Percentiles rank a stretch among this genome's conserved stretches.
Evolutionary conservation across 2,113 vertebrate species (phyloP).

Genomic region (Rhineura floridana): DNA sequence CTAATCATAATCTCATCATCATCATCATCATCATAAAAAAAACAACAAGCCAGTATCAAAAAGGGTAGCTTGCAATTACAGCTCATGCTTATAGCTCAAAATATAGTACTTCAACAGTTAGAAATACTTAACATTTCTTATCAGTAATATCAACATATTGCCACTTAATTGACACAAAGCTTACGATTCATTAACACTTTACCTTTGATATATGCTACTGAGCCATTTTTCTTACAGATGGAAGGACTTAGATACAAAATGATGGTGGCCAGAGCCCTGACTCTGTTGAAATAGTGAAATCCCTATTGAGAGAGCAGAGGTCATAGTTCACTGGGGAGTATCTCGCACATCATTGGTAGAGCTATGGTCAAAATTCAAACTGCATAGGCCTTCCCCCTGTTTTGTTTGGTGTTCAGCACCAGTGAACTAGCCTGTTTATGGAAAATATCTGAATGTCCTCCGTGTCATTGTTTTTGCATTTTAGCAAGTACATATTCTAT

Average conservation of each 20-base stretch:
- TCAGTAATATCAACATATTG: not conserved
- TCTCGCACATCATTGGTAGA: not conserved
- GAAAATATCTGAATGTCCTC: conserved; percentile 40
- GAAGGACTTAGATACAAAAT: conserved; percentile 36
- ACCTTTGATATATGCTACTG: conserved; percentile 14
- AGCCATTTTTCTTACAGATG: conserved; percentile 29
- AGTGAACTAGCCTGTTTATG: not conserved
- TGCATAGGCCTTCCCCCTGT: not conserved
- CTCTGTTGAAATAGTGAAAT: not conserved
- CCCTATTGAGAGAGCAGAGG: not conserved
- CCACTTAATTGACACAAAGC: conserved; percentile 35
- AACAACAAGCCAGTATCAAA: not conserved
- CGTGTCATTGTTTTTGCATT: conserved; percentile 40
- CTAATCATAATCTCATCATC: too few relatives aligned
- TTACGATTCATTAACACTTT: conserved; percentile 35
- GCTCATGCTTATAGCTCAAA: not conserved
- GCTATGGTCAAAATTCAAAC: not conserved
- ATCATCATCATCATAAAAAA: not conserved
- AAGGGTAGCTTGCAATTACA: not conserved
- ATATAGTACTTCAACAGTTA: not conserved
- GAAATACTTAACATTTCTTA: conserved; percentile 14
- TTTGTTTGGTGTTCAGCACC: not conserved
- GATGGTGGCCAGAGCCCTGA: not conserved
- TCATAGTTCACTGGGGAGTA: too few relatives aligned
- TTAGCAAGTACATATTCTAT: conserved; percentile 25